Base-by-base conservation (phyloP, 1,140 invertebrate genomes). In the Aricia agestis region DNA sequence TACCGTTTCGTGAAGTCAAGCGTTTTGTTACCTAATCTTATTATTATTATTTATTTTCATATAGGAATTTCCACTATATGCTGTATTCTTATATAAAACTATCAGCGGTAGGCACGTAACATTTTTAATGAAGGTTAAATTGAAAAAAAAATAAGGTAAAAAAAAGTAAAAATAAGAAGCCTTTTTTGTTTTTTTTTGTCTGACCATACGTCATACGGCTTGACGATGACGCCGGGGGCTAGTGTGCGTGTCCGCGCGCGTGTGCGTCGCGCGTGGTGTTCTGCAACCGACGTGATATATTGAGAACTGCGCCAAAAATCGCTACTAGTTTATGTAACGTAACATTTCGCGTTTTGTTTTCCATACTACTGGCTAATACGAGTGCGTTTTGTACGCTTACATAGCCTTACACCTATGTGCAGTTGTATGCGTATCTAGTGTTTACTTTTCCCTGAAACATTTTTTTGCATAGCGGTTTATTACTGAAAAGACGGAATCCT, bases 251-350 rank as follows among this genome's bases (percentile, higher is more conserved):
- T 13, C 70, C 57, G 70, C 65, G 71, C 52, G 17, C 77, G 83
- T 83, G 82, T 83, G 81, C 77, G 80, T 80, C 68, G 71, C 74
- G 79, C 82, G 79, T 83, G 85, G 82, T 82, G 83, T 80, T 80
- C 83, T 85, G 86, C 81, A 74, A 84, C 78, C 82, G 84, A 83
- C 85, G 86, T 89, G 86, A 89, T 89, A 87, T 89, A 89, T 89
- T 87, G 86, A 89, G 85, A 85, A 86, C 79, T 80, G 82, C 79
- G 76, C 83, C 85, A 88, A 89, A 89, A 89, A 89, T 87, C 82
- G 81, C 85, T 82, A 83, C 81, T 83, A 83, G 78, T 79, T 82
- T 82, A 82, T 79, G 76, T 83, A 81, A 82, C 78, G 76, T 72
- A 79, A 78, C 74, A 74, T 81, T 81, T 78, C 78, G 74, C 75